A percentile compares a stretch with the other conserved stretches of the same genome.
These are phyloP conservation scores for Rhynchophorus ferrugineus DNA, from an alignment of 1,140 invertebrate species.

Conservation along the genomic window DNA sequence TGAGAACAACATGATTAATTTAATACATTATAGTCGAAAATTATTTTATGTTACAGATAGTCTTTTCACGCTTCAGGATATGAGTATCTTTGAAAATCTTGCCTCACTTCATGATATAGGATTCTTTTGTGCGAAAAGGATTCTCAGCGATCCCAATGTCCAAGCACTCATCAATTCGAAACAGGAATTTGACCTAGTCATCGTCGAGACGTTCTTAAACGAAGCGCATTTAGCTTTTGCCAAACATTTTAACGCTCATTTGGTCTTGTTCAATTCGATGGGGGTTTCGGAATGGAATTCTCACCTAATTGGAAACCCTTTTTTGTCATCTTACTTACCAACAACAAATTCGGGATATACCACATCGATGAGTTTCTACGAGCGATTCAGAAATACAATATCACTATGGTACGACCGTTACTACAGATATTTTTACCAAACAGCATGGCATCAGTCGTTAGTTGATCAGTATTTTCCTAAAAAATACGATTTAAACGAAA, in stretches of 20 bases:
- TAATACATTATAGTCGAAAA: too few relatives aligned
- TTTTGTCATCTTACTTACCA: conserved; percentile 11
- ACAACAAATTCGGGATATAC: conserved; percentile 11
- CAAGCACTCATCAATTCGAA: conserved; percentile 25
- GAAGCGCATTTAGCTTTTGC: conserved; percentile 42
- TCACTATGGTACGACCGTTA: conserved; percentile 2
- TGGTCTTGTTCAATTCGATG: conserved; percentile 23
- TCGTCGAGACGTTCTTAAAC: conserved; percentile 42
- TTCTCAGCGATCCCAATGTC: conserved; percentile 13
- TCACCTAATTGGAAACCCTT: conserved; percentile 13
- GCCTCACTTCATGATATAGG: conserved; percentile 1
- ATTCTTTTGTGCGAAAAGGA: not conserved
- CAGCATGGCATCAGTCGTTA: conserved; percentile 15
- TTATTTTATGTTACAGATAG: not conserved
- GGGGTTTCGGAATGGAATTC: conserved; percentile 14
- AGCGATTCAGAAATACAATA: conserved; percentile 23
- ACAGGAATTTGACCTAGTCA: conserved; percentile 44
- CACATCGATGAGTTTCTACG: conserved; percentile 21
- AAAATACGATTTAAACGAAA: conserved; percentile 16
- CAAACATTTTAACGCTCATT: conserved; percentile 40
- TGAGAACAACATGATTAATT: too few relatives aligned
- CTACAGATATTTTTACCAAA: conserved; percentile 9
- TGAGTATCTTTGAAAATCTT: conserved; percentile 2
- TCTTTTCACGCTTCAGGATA: not conserved
- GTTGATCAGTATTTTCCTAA: conserved; percentile 23